Evolutionary conservation across 2,113 vertebrate species (phyloP).

Genomic region (Tetraodon nigroviridis): DNA sequence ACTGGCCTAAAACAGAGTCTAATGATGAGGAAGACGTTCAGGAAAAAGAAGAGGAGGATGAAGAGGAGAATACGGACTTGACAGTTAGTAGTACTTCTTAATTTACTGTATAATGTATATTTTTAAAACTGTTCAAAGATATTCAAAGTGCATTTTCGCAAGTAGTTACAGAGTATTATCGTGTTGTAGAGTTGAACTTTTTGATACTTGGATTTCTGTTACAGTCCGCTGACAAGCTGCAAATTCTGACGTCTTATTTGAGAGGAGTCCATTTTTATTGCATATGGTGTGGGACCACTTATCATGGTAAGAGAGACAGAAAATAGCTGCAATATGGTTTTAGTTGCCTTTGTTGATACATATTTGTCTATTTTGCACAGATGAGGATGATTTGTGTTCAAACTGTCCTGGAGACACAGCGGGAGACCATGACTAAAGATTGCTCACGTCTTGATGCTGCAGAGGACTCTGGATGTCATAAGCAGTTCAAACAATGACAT

Average conservation of each 20-base stretch:
- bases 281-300: constrained; percentile 94
- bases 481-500: not conserved
- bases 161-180: not conserved
- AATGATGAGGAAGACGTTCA: constrained; percentile 72
- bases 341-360: not conserved
- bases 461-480: not conserved
- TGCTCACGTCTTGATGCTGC: not conserved
- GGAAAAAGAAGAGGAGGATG: constrained; percentile 58
- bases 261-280: constrained; percentile 88
- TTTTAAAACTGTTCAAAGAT: constrained; percentile 1
- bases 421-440: constrained; percentile 80
- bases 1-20: constrained; percentile 78
- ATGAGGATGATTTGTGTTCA: constrained; percentile 82
- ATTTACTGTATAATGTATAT: not conserved
- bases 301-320: constrained; percentile 79
- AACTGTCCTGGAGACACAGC: constrained; percentile 90
- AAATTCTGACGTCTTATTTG: constrained; percentile 85
- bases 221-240: constrained; percentile 86
- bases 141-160: not conserved
- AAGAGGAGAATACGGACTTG: constrained; percentile 70
- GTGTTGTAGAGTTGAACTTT: not conserved
- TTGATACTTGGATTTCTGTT: constrained; percentile 13
- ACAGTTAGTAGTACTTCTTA: constrained; percentile 69
- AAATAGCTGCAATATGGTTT: not conserved
- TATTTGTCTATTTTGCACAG: constrained; percentile 56